These are phyloP conservation scores for Enteromius afrohamiltoni DNA, from an alignment of 2,797 vertebrate species.

Conservation along the genomic window DNA sequence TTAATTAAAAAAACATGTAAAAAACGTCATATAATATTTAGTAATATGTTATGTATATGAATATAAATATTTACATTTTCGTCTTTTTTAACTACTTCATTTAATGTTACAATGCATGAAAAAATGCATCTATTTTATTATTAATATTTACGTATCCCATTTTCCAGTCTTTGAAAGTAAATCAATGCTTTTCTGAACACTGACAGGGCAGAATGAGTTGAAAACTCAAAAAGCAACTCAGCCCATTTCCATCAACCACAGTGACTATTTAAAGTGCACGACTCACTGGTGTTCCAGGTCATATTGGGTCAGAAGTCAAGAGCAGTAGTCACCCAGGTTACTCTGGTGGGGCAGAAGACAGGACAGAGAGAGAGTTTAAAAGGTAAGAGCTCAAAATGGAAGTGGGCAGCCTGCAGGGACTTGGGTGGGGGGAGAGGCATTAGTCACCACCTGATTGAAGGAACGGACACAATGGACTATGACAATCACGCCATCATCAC, in stretches of 20 bases:
- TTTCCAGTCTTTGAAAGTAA: not conserved
- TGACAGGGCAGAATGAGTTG: slow-evolving; percentile 1
- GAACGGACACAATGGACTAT: slow-evolving; percentile 29
- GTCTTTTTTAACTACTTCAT: not conserved
- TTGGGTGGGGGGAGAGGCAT: slow-evolving; percentile 5
- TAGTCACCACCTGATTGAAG: slow-evolving; percentile 49
- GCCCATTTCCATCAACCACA: not conserved
- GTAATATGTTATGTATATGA: not conserved
- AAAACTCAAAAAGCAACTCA: slow-evolving; percentile 4
- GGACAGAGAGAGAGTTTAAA: slow-evolving; percentile 6
- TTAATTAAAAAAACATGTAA: not conserved
- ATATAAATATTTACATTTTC: not conserved
- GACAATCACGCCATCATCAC: slow-evolving; percentile 28
- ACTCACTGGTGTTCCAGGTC: not conserved
- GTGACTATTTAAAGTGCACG: not conserved
- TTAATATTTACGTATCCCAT: not conserved
- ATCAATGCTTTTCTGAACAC: not conserved
- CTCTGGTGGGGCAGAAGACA: slow-evolving; percentile 16
- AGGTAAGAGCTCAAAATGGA: not conserved
- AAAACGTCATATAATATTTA: not conserved
- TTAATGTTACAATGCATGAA: not conserved
- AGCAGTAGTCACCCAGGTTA: slow-evolving; percentile 2
- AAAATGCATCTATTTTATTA: not conserved
- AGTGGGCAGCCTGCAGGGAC: slow-evolving; percentile 14
- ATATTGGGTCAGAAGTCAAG: slow-evolving; percentile 4